phyloP scores from a whole-genome alignment of 1,140 invertebrate genomes.

The Leptopilina clavipes region DNA sequence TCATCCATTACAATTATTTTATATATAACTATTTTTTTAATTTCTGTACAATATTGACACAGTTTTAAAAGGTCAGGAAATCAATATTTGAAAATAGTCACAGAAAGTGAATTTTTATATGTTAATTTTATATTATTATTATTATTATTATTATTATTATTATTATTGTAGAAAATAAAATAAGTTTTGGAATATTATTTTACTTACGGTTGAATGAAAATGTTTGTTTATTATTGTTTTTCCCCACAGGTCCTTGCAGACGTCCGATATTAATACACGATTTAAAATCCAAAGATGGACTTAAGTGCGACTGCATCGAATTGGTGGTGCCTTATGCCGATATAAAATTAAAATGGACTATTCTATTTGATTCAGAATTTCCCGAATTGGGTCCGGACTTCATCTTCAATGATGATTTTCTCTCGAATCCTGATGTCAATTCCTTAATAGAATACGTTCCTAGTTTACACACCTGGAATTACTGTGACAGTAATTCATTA shows the following conservation, averaged over 20 bases:
- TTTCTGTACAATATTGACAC: neutral
- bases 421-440: conserved; percentile 73
- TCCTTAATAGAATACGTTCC: conserved; percentile 73
- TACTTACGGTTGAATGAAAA: too few relatives aligned
- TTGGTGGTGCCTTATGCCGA: conserved; percentile 68
- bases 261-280: neutral
- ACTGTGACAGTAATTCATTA: conserved; percentile 73
- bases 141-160: too few relatives aligned
- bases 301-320: neutral
- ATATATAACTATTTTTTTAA: neutral
- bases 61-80: neutral
- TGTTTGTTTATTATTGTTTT: too few relatives aligned
- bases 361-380: conserved; percentile 65
- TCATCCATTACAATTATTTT: neutral
- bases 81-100: neutral
- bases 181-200: too few relatives aligned
- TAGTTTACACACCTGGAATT: conserved; percentile 77
- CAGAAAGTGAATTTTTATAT: neutral
- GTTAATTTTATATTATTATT: too few relatives aligned
- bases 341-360: conserved; percentile 62
- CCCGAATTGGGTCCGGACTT: conserved; percentile 71
- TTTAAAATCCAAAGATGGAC: neutral
- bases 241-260: neutral
- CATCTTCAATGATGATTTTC: conserved; percentile 77
- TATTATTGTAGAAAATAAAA: too few relatives aligned